These are phyloP conservation scores for Novumbra hubbsi DNA, from an alignment of 2,797 vertebrate genomes.

Conservation along the genomic window DNA sequence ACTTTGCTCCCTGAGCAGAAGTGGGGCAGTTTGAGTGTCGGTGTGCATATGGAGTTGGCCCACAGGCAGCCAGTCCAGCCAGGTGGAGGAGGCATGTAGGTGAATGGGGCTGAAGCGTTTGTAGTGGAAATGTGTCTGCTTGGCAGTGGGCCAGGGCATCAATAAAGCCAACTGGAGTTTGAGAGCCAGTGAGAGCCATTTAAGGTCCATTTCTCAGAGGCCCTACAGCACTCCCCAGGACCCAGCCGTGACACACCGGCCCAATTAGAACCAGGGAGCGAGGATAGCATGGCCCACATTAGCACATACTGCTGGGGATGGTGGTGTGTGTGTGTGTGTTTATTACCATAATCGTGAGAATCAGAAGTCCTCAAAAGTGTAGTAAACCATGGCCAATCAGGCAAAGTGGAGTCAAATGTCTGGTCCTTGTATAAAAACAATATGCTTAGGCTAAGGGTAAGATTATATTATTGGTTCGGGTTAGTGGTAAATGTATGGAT, in stretches of 20 bases:
- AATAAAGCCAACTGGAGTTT: slow-evolving; percentile 77
- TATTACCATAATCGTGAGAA: no score
- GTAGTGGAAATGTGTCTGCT: slow-evolving; percentile 34
- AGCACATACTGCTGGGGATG: not conserved
- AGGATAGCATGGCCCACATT: not conserved
- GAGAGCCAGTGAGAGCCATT: slow-evolving; percentile 70
- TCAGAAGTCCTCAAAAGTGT: no score
- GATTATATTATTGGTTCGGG: no score
- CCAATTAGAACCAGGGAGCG: not conserved
- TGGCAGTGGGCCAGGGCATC: slow-evolving; percentile 74
- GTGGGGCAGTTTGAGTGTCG: not conserved
- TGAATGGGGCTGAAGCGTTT: not conserved
- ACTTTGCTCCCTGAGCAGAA: not conserved
- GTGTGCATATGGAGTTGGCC: not conserved
- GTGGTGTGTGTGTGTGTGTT: not conserved
- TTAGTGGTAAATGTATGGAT: no score
- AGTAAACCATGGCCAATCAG: no score
- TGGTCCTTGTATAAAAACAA: no score
- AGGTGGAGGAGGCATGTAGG: not conserved
- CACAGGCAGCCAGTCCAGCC: not conserved
- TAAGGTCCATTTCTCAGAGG: slow-evolving; percentile 73
- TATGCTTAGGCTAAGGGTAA: no score
- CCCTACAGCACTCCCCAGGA: slow-evolving; percentile 68
- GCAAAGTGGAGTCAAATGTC: no score
- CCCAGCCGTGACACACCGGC: slow-evolving; percentile 42